Conservation (phyloP, 2,888 invertebrate genomes). For the Apotomis turbidana region DNA sequence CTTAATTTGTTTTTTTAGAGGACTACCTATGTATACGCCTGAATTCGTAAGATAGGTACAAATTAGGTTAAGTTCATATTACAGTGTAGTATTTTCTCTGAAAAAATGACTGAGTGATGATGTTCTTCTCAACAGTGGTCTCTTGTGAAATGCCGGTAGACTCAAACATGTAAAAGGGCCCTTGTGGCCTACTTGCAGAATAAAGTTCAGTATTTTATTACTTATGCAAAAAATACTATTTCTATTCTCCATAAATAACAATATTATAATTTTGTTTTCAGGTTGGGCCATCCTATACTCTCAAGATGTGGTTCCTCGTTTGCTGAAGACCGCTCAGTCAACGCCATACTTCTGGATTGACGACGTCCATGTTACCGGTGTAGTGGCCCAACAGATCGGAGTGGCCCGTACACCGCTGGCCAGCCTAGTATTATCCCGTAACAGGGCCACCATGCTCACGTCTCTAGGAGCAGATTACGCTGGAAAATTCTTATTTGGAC, state of each 20-base stretch:
- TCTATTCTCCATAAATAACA: not conserved
- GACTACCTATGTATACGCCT: no score
- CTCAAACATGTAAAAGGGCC: no score
- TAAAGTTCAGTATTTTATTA: no score
- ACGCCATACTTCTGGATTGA: conserved; percentile 92
- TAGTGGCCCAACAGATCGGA: conserved; percentile 82
- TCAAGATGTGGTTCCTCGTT: conserved; percentile 82
- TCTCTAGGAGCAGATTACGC: conserved; percentile 54
- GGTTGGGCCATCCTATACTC: conserved; percentile 87
- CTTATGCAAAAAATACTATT: no score
- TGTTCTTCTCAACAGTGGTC: no score
- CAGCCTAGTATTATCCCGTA: conserved; percentile 65
- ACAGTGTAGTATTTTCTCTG: no score
- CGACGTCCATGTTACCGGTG: conserved; percentile 91
- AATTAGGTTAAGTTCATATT: no score
- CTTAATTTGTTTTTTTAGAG: no score
- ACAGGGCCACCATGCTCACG: conserved; percentile 55
- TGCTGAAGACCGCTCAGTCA: conserved; percentile 84
- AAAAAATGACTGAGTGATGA: no score
- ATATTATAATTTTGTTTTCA: conserved; percentile 46
- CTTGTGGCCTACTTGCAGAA: no score
- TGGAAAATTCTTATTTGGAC: conserved; percentile 81
- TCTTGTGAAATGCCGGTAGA: no score
- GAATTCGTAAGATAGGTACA: no score
- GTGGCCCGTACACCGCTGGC: conserved; percentile 81